A percentile compares a stretch with the other conserved stretches of the same genome.
Evolutionary conservation across 2,113 vertebrate species (phyloP).

Genomic region (Falcunculus frontatus): DNA sequence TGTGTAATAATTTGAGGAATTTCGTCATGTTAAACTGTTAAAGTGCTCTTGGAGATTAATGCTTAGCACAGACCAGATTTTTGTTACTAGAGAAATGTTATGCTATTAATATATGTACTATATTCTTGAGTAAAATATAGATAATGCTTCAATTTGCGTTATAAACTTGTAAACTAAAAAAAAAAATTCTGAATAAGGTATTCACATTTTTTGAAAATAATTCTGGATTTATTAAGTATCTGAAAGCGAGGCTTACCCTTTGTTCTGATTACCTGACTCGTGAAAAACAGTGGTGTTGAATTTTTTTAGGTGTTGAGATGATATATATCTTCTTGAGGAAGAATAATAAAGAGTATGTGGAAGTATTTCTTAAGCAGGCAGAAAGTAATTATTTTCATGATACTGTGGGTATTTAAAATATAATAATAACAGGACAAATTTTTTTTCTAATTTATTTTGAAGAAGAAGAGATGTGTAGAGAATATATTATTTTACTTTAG

Average conservation of each 20-base stretch:
- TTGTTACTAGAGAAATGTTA: neutral
- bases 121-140: neutral
- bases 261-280: neutral
- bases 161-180: neutral
- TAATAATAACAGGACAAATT: neutral
- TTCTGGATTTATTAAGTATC: neutral
- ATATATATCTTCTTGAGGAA: neutral
- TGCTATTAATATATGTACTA: neutral
- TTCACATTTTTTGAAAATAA: neutral
- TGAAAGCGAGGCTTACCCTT: neutral
- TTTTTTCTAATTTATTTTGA: neutral
- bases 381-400: neutral
- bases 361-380: neutral
- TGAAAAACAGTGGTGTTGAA: neutral
- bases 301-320: neutral
- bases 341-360: neutral
- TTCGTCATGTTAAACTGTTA: neutral
- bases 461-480: neutral
- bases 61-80: neutral
- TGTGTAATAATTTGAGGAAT: neutral
- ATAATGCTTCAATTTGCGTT: neutral
- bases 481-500: neutral
- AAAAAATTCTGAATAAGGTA: neutral
- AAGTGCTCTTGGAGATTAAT: neutral
- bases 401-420: neutral